These are phyloP conservation scores for Archaeoteleia sp. DNA, from an alignment of 2,888 invertebrate genomes.

Conservation along the genomic window DNA sequence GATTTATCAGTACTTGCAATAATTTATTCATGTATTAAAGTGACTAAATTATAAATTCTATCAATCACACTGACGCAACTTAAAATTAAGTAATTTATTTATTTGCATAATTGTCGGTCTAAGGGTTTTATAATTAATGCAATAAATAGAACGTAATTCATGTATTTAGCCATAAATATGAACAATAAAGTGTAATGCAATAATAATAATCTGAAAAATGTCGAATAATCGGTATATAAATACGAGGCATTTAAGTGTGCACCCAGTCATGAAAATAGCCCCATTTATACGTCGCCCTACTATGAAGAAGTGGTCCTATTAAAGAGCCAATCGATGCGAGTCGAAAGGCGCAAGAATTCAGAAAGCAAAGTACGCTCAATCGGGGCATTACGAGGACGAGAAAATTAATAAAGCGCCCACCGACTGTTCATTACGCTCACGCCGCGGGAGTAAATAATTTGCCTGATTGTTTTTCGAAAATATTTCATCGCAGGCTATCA, in stretches of 20 bases:
- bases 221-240: conserved; percentile 31
- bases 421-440: conserved; percentile 40
- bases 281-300: conserved; percentile 26
- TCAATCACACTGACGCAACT: too few species aligned
- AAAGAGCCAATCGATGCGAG: conserved; percentile 26
- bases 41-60: too few species aligned
- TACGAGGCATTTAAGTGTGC: conserved; percentile 6
- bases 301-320: conserved; percentile 29
- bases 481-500: conserved; percentile 45
- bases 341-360: conserved; percentile 37
- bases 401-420: conserved; percentile 45
- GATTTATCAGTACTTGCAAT: too few species aligned
- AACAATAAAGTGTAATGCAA: too few species aligned
- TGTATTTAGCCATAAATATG: too few species aligned
- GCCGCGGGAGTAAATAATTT: conserved; percentile 47
- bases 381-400: conserved; percentile 33
- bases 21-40: too few species aligned
- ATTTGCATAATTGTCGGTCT: too few species aligned
- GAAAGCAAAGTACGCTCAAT: conserved; percentile 33
- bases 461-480: conserved; percentile 34
- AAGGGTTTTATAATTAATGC: too few species aligned
- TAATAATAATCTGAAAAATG: too few species aligned
- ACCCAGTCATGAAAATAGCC: conserved; percentile 3
- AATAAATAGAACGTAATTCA: too few species aligned
- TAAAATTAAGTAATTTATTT: too few species aligned